These are phyloP conservation scores for Calcarius lapponicus DNA, from an alignment of 2,797 vertebrate species.

Conservation along the genomic window DNA sequence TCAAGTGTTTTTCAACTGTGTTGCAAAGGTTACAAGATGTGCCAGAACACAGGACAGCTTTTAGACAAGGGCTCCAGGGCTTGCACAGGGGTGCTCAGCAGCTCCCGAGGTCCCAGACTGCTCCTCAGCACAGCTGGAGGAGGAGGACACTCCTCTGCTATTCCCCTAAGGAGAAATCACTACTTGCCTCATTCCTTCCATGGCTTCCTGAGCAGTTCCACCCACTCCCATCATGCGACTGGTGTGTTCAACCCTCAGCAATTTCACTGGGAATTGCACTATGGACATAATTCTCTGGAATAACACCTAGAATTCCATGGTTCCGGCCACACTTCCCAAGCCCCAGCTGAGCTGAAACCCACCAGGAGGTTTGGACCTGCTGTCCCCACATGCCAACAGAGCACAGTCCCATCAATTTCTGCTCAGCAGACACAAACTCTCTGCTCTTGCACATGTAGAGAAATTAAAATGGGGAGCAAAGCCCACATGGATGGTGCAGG, in stretches of 20 bases:
- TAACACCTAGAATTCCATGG: background rate
- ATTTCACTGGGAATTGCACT: background rate
- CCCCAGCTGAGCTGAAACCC: background rate
- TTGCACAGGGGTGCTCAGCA: background rate
- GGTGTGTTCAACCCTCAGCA: background rate
- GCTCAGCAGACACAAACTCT: background rate
- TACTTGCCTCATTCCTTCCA: background rate
- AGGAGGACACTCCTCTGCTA: background rate
- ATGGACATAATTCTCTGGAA: background rate
- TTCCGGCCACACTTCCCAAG: rapidly evolving
- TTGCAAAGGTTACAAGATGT: background rate
- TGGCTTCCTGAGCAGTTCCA: background rate
- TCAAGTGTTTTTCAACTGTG: background rate
- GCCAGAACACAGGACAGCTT: background rate
- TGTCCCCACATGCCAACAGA: background rate
- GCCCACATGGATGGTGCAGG: background rate
- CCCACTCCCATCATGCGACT: background rate
- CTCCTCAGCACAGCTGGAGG: background rate
- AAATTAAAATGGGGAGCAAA: background rate
- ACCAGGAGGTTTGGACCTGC: background rate
- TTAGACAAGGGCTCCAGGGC: background rate
- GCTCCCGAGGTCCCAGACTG: background rate
- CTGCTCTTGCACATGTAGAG: background rate
- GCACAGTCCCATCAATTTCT: background rate
- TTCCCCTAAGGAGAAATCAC: background rate